phyloP scores from a whole-genome alignment of 2,888 invertebrate genomes.

The Sisyra terminalis region DNA sequence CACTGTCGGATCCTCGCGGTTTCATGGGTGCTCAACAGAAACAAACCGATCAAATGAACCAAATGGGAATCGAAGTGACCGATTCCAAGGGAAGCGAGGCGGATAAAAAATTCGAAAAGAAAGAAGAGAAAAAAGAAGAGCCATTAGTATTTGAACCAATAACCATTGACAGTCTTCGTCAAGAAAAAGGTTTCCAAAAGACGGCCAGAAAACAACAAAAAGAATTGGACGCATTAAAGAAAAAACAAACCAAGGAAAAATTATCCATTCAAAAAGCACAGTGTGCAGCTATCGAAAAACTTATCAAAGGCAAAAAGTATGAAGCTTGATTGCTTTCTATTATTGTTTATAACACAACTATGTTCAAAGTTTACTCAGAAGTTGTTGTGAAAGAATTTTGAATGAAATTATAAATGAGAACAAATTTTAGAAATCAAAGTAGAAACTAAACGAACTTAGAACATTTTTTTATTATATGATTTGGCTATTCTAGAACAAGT shows the following conservation, averaged over 20 bases:
- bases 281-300: slow-evolving; percentile 80
- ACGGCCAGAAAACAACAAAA: slow-evolving; percentile 91
- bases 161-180: slow-evolving; percentile 68
- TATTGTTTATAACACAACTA: no score
- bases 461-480: no score
- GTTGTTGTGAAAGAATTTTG: no score
- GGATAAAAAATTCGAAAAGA: slow-evolving; percentile 38
- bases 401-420: no score
- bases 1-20: slow-evolving; percentile 85
- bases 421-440: no score
- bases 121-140: slow-evolving; percentile 57
- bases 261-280: slow-evolving; percentile 79
- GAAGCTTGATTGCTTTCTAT: no score
- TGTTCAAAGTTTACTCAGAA: no score
- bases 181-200: slow-evolving; percentile 85
- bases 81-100: slow-evolving; percentile 36
- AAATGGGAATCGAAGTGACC: slow-evolving; percentile 72
- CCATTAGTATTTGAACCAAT: slow-evolving; percentile 79
- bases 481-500: no score
- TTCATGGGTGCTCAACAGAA: slow-evolving; percentile 79
- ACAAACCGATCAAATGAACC: slow-evolving; percentile 82
- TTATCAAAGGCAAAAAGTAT: slow-evolving; percentile 86
- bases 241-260: slow-evolving; percentile 87
- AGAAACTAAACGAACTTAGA: no score
- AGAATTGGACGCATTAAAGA: slow-evolving; percentile 79